Percentiles rank a stretch among this genome's conserved stretches.
Evolutionary conservation across 2,888 invertebrate genomes (phyloP).

Genomic region (Drosophila pullipes): DNA sequence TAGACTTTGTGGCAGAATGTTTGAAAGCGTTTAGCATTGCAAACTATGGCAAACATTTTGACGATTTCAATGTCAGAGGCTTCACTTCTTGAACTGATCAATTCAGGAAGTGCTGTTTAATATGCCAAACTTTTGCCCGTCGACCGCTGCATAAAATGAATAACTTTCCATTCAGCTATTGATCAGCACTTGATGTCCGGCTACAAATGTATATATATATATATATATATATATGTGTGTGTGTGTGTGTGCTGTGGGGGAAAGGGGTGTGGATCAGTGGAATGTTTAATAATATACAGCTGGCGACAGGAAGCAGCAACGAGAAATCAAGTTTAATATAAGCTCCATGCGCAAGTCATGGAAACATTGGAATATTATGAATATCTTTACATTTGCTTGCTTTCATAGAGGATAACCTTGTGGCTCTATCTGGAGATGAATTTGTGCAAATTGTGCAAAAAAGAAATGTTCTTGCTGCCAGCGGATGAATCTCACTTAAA

Average conservation of each 20-base stretch:
- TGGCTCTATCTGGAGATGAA: constrained; percentile 1
- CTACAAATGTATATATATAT: background rate
- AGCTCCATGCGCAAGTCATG: constrained; percentile 41
- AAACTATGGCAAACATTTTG: constrained; percentile 71
- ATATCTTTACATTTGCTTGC: constrained; percentile 35
- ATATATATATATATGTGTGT: background rate
- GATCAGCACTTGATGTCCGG: constrained; percentile 56
- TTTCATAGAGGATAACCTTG: constrained; percentile 32
- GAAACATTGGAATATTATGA: constrained; percentile 47
- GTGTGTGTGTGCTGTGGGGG: background rate
- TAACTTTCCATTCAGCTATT: constrained; percentile 52
- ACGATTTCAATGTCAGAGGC: constrained; percentile 65
- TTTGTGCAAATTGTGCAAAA: background rate
- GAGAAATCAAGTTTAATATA: constrained; percentile 55
- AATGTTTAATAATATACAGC: constrained; percentile 54
- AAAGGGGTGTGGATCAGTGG: constrained; percentile 9
- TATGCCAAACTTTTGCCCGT: constrained; percentile 40
- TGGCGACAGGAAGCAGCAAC: constrained; percentile 51
- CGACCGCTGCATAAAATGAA: constrained; percentile 64
- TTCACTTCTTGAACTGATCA: constrained; percentile 15
- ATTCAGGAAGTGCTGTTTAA: constrained; percentile 59
- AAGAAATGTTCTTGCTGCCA: constrained; percentile 1
- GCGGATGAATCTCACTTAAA: constrained; percentile 2
- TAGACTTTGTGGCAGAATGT: constrained; percentile 29
- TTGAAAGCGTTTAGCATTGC: constrained; percentile 65